Base-by-base conservation (phyloP, 2,113 vertebrate species). In the Brachionichthys hirsutus region DNA sequence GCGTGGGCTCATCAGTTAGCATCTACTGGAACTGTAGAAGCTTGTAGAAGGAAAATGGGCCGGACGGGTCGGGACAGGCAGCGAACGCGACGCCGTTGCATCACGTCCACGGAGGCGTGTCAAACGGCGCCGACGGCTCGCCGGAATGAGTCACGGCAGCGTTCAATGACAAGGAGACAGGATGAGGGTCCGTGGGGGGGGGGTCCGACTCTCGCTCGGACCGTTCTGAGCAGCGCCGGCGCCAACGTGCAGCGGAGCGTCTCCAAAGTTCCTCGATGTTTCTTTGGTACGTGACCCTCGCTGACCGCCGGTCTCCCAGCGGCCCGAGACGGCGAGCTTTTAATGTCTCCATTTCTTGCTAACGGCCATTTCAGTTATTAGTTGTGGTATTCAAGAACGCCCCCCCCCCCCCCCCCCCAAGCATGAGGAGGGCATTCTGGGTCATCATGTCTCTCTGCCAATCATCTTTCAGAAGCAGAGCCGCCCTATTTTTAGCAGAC, bases 401-500 rank as follows among this genome's bases (percentile, higher is more conserved):
- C 24, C 24, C 24, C 24, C 3, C 24, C 24, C 24, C 24, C 24
- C n/a, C n/a, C n/a, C n/a, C 36, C 10, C 22, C 50, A 46, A 43
- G 46, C 56, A 13, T 20, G 44, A 65, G 48, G 50, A 17, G 38
- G 30, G 59, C 36, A 59, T 47, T 72, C 57, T 30, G 18, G 15
- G 24, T 41, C 61, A 18, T 38, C 16, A 2, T 44, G 36, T n/a
- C 46, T 54, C 55, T 58, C 52, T 49, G 70, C 73, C 56, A 42
- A 63, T 68, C 44, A 48, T 64, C 81, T 36, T 64, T 78, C 67
- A 65, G 9, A 78, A 58, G 53, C 73, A 35, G 42, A 42, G 78
- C 75, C 0, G 75, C 60, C 60, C 86, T 88, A 88, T 84, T 80
- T 86, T 88, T 86, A 84, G 84, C 70, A 71, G 73, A 78, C 80